Base-by-base conservation (phyloP, 1,140 invertebrate species). In the Sminthurides bifidus region DNA sequence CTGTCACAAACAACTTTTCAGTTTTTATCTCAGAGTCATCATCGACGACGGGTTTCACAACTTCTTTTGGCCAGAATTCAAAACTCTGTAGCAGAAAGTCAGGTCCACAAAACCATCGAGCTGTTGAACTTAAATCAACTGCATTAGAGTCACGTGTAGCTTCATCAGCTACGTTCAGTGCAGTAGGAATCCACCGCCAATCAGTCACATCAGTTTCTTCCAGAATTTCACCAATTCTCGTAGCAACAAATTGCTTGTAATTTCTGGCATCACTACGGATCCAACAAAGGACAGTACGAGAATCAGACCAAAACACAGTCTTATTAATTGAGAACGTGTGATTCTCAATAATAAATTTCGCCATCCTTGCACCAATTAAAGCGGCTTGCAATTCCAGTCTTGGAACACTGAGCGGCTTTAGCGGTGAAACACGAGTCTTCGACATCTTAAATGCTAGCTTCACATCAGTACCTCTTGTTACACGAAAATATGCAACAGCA, bases 311-410 rank as follows among this genome's bases (percentile, higher is more conserved):
- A 17, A 46, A 53, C 8, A 29, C 6, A 8, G 38, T 50, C 4
- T 8, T 3, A 14, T 53, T 24, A 17, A 57, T 33, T 33, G 27
- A 23, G 2, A 63, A 2, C 4, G 48, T 17, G 3, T 50, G 52
- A 14, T 57, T 29, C 15, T 33, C 21, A 15, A 15, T 15, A 3
- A 61, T 41, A 15, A 17, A 24, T 2, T 23, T 14, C 4, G 65
- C 65, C n/a, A 74, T 10, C 23, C 67, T 55, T 1, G 60, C 61
- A 2, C 66, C 68, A 10, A 72, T 24, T 0, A 71, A 43, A 1
- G 71, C 71, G 2, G 68, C 72, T 49, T 71, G 63, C 1, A 74
- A 61, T 54, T 75, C 70, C 4, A 74, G 53, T 27, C 69, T 57
- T 0, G 72, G 71, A n/a, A 74, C 61, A 12, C 40, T 43, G 19